These are phyloP conservation scores for Mergus octosetaceus DNA, from an alignment of 2,797 vertebrate species.

Conservation along the genomic window DNA sequence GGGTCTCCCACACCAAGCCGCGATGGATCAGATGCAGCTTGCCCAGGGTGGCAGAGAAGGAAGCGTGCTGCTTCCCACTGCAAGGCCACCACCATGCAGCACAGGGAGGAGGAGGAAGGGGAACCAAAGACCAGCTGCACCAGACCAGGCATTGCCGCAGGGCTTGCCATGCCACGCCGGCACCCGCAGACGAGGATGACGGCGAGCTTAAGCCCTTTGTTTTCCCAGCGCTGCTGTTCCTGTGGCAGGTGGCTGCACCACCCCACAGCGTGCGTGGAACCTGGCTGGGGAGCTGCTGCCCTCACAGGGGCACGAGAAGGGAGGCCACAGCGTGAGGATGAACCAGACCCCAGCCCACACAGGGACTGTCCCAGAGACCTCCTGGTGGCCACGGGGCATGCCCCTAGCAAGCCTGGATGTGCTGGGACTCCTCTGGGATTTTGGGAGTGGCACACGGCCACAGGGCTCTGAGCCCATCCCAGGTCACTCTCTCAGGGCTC, in stretches of 20 bases:
- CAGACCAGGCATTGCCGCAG: not conserved
- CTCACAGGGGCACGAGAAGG: not conserved
- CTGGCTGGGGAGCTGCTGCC: not conserved
- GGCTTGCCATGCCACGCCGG: not conserved
- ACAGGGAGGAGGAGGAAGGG: not conserved
- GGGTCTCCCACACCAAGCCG: not conserved
- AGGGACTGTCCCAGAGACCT: no score
- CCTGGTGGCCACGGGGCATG: not conserved
- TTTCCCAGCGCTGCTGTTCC: not conserved
- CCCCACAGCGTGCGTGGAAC: accelerated
- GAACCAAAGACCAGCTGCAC: not conserved
- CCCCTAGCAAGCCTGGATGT: not conserved
- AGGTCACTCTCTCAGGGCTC: not conserved
- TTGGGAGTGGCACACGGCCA: not conserved
- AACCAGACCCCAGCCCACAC: not conserved
- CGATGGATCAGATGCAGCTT: no score
- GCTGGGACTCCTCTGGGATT: not conserved
- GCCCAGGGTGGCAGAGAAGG: not conserved
- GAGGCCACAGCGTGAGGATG: no score
- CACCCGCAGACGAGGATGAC: not conserved
- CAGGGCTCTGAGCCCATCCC: not conserved
- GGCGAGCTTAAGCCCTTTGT: not conserved
- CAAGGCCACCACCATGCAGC: not conserved
- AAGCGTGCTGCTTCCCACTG: not conserved
- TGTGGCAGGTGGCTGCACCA: not conserved